A percentile compares a stretch with the other conserved stretches of the same genome.
Evolutionary conservation across 2,888 invertebrate species (phyloP).

Genomic region (Leptinotarsa haldemani): DNA sequence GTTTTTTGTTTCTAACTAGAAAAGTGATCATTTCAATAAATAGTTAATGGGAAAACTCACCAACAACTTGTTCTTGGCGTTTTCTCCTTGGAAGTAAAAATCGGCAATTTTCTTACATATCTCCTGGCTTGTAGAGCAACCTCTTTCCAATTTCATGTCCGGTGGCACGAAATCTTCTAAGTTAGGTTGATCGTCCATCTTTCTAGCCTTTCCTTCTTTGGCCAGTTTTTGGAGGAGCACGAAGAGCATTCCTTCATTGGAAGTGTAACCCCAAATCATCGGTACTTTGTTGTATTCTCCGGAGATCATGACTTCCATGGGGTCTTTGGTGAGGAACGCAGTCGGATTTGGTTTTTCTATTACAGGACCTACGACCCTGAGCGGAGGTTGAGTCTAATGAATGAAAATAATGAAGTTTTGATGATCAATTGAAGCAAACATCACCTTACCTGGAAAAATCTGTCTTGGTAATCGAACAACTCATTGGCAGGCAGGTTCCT

Average conservation of each 20-base stretch:
- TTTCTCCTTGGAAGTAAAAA: slow-evolving; percentile 19
- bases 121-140: background rate
- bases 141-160: slow-evolving; percentile 18
- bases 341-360: slow-evolving; percentile 35
- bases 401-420: background rate
- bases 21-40: too few species aligned
- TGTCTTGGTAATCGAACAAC: slow-evolving; percentile 28
- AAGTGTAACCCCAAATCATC: slow-evolving; percentile 39
- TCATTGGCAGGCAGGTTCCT: slow-evolving; percentile 33
- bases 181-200: background rate
- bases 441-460: slow-evolving; percentile 13
- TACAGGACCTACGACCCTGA: slow-evolving; percentile 30
- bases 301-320: slow-evolving; percentile 40
- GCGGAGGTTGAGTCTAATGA: background rate
- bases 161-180: slow-evolving; percentile 20
- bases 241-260: slow-evolving; percentile 26
- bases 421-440: background rate
- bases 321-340: slow-evolving; percentile 43
- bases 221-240: background rate
- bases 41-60: background rate
- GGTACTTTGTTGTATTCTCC: slow-evolving; percentile 51
- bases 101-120: slow-evolving; percentile 3
- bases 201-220: background rate
- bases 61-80: slow-evolving; percentile 17
- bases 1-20: too few species aligned